Conservation (phyloP, 2,888 invertebrate species). For the Rhagium mordax region DNA sequence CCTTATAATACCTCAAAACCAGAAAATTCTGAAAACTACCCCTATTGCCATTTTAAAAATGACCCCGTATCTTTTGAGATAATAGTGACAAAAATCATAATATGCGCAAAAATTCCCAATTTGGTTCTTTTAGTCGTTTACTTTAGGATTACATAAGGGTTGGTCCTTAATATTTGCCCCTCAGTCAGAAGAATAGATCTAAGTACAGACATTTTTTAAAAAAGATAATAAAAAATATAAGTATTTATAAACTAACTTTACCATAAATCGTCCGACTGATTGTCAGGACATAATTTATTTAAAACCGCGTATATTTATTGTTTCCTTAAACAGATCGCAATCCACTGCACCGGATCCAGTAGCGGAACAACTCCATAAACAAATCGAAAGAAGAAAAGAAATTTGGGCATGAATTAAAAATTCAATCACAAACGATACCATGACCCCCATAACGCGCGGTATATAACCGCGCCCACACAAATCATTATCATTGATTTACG, state of each 20-base stretch:
- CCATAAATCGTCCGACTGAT: not conserved
- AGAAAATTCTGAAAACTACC: too few relatives aligned
- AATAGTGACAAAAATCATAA: too few relatives aligned
- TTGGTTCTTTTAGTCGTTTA: too few relatives aligned
- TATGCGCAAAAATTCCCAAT: too few relatives aligned
- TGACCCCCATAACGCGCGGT: slow-evolving; percentile 72
- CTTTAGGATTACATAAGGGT: too few relatives aligned
- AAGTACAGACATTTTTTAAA: too few relatives aligned
- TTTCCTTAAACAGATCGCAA: not conserved
- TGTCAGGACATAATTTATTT: not conserved
- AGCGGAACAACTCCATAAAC: slow-evolving; percentile 62
- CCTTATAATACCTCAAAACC: too few relatives aligned
- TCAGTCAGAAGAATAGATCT: too few relatives aligned
- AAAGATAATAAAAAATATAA: too few relatives aligned
- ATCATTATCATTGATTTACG: slow-evolving; percentile 59
- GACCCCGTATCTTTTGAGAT: too few relatives aligned
- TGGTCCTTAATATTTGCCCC: too few relatives aligned
- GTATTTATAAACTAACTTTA: not conserved
- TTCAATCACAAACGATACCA: slow-evolving; percentile 63
- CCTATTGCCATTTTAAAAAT: too few relatives aligned
- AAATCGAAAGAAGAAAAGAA: slow-evolving; percentile 43
- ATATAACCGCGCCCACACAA: slow-evolving; percentile 79
- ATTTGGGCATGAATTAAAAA: slow-evolving; percentile 42
- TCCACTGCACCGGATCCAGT: slow-evolving; percentile 53
- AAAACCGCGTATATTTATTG: not conserved